Evolutionary conservation across 2,888 invertebrate species (phyloP).

Genomic region (Amphiduros pacificus): DNA sequence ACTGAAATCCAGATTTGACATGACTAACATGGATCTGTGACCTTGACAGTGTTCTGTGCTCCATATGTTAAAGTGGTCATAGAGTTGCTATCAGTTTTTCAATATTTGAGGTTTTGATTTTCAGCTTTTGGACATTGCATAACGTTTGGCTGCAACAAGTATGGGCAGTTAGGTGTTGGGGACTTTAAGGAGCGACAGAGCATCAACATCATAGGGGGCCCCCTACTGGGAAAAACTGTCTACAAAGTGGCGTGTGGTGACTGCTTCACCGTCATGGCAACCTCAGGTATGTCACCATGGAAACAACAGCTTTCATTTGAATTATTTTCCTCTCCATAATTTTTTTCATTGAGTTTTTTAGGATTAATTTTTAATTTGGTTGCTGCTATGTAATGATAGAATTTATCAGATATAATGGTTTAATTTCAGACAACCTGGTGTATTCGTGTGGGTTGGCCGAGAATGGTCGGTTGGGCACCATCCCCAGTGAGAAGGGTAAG

Average conservation of each 20-base stretch:
- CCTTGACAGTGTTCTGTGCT: no score
- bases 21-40: no score
- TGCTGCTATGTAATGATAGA: no score
- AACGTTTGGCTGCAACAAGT: conserved; percentile 56
- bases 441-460: conserved; percentile 58
- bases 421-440: conserved; percentile 50
- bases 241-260: conserved; percentile 56
- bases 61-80: not conserved
- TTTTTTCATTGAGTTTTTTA: no score
- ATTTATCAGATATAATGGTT: no score
- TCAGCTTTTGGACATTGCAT: conserved; percentile 52
- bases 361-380: no score
- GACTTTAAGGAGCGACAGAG: conserved; percentile 44
- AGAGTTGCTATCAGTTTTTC: no score
- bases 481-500: conserved; percentile 35
- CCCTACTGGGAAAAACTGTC: conserved; percentile 49
- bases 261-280: conserved; percentile 56
- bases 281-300: conserved; percentile 45
- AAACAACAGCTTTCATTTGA: no score
- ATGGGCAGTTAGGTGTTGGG: conserved; percentile 57
- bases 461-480: conserved; percentile 53
- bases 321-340: no score
- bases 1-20: no score
- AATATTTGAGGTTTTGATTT: not conserved
- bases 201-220: conserved; percentile 43